Percentiles rank a stretch among this genome's conserved stretches.
Evolutionary conservation across 2,888 invertebrate species (phyloP).

Genomic region (Periphyllus acericola): DNA sequence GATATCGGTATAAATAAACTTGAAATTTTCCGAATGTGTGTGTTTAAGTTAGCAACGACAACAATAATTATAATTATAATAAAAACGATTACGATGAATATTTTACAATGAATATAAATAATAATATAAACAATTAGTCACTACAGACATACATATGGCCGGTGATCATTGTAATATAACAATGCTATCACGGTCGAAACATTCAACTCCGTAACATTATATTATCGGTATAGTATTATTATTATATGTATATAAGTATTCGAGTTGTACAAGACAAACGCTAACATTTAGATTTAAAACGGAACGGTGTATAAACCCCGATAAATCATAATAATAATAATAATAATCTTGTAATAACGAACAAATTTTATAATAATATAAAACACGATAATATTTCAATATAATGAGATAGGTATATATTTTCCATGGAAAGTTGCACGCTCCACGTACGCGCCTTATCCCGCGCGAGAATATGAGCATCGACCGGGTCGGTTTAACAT

Average conservation of each 20-base stretch:
- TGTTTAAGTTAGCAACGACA: neutral
- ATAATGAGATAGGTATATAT: neutral
- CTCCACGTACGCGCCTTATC: neutral
- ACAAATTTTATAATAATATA: constrained; percentile 11
- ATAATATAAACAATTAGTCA: constrained; percentile 17
- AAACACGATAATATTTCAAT: neutral
- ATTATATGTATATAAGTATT: neutral
- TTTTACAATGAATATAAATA: neutral
- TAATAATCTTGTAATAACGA: constrained; percentile 11
- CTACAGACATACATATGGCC: neutral
- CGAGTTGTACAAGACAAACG: constrained; percentile 14
- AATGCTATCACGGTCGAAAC: constrained; percentile 4
- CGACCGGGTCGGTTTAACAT: constrained; percentile 14
- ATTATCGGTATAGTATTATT: neutral
- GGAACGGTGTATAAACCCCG: neutral
- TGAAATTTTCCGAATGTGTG: neutral
- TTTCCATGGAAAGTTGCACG: neutral
- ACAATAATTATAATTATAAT: neutral
- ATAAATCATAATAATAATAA: constrained; percentile 15
- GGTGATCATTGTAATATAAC: neutral
- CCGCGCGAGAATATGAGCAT: neutral
- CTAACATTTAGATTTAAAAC: constrained; percentile 27
- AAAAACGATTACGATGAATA: neutral
- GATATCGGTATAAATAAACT: neutral
- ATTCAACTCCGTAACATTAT: neutral